Percentiles rank a stretch among this genome's conserved stretches.
These are phyloP conservation scores for Alauda arvensis DNA, from an alignment of 2,797 vertebrate species.

Conservation along the genomic window DNA sequence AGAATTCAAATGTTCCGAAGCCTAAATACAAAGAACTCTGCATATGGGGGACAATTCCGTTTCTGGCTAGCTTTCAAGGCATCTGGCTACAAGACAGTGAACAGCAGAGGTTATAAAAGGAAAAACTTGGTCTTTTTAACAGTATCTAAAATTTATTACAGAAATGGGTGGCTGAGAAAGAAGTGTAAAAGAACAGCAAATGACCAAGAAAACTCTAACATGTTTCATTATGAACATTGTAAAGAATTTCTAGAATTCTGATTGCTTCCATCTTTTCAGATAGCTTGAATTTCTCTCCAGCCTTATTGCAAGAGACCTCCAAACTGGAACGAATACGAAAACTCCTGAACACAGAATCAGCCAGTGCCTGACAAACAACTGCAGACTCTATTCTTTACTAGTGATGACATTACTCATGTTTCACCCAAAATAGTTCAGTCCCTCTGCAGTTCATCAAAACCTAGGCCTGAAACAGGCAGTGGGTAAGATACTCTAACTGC, in stretches of 20 bases:
- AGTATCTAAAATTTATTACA: background rate
- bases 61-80: background rate
- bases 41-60: background rate
- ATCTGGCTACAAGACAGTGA: background rate
- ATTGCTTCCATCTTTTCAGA: background rate
- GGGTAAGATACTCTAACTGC: background rate
- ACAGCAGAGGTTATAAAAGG: background rate
- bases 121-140: background rate
- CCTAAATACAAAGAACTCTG: background rate
- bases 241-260: background rate
- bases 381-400: background rate
- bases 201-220: background rate
- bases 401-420: background rate
- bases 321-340: background rate
- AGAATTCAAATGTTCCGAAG: background rate
- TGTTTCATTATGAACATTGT: background rate
- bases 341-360: background rate
- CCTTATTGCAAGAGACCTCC: background rate
- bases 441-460: background rate
- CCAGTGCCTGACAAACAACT: background rate
- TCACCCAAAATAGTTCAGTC: background rate
- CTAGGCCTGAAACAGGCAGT: background rate
- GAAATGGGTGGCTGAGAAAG: background rate
- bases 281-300: background rate
- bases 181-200: background rate